Evolutionary conservation across 1,140 invertebrate species (phyloP), one percentile per base, ranked within the genome.

Genomic region (Pararge aegeria): DNA sequence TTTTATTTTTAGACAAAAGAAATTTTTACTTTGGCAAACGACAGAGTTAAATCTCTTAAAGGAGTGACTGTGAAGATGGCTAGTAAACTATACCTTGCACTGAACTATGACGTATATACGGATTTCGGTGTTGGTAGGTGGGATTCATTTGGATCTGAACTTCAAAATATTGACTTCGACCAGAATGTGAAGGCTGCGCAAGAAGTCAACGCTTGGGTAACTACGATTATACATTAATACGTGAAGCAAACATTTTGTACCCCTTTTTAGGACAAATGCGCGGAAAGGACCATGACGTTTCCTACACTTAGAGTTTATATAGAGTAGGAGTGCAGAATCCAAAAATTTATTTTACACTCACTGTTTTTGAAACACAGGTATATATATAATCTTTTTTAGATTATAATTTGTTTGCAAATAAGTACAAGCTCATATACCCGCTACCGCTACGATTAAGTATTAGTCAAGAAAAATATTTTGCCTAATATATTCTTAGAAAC

Each of bases 181-280:
- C 64, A 78, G 15, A 73, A 54, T 19, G 7, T 2, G 2, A 53
- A 63, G 49, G 65, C 80, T 42, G 80, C 83, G 29, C 52, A 59
- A 3, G 72, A 74, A 62, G 78, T 89, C 34, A 89, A 87, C 42
- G 29, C 52, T 19, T 89, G 83, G 95, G 93, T 96, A 76, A 74
- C 34, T 44, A 52, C 13, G 1, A 40, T 4, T 15, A 13, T 5
- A 15, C 2, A 40, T 40, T 15, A 15, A 15, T 2, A 16, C 6
- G n/a, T 16, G 16, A 16, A 10, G 6, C 38, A 4, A 16, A 2
- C 3, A 24, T 7, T 7, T 24, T 24, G n/a, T n/a, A n/a, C n/a
- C n/a, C n/a, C n/a, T n/a, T n/a, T n/a, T n/a, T n/a, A n/a, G n/a
- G n/a, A n/a, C n/a, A n/a, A n/a, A n/a, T n/a, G n/a, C n/a, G n/a